Percentiles rank a stretch among this genome's conserved stretches.
These are phyloP conservation scores for Peromyscus attwateri DNA, from an alignment of 2,797 vertebrate genomes.

Conservation along the genomic window DNA sequence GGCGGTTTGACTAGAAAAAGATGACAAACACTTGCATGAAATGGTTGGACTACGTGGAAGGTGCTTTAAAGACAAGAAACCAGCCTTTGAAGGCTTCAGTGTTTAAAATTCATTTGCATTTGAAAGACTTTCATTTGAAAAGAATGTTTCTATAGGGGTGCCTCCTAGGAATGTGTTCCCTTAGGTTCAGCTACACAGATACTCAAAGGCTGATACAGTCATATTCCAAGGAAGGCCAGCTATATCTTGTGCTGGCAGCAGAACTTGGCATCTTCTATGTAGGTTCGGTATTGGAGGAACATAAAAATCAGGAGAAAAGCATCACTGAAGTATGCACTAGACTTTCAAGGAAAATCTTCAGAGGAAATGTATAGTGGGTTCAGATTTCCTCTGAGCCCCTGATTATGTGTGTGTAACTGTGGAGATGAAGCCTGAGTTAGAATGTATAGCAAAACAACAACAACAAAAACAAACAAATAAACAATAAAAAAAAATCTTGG, in stretches of 20 bases:
- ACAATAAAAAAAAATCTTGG: too few species aligned
- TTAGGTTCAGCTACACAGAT: background rate
- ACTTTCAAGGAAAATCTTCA: background rate
- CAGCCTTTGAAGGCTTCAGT: background rate
- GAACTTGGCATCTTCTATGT: background rate
- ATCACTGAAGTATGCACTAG: too few species aligned
- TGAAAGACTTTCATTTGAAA: background rate
- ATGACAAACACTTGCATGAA: background rate
- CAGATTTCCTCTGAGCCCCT: background rate
- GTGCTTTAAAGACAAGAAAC: background rate
- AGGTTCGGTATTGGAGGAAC: fast-evolving
- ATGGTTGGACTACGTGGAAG: background rate
- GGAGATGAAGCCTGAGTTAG: too few species aligned
- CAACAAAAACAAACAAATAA: background rate
- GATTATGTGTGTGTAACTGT: background rate
- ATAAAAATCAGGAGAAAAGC: background rate
- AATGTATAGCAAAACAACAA: background rate
- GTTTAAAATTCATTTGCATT: background rate
- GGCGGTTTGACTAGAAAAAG: background rate
- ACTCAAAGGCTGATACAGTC: background rate
- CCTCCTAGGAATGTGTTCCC: background rate
- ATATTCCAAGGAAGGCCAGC: background rate
- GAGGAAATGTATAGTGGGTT: background rate
- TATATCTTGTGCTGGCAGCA: background rate
- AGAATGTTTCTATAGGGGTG: background rate